These are phyloP conservation scores for Semnornis frantzii DNA, from an alignment of 2,113 vertebrate genomes.

Conservation along the genomic window DNA sequence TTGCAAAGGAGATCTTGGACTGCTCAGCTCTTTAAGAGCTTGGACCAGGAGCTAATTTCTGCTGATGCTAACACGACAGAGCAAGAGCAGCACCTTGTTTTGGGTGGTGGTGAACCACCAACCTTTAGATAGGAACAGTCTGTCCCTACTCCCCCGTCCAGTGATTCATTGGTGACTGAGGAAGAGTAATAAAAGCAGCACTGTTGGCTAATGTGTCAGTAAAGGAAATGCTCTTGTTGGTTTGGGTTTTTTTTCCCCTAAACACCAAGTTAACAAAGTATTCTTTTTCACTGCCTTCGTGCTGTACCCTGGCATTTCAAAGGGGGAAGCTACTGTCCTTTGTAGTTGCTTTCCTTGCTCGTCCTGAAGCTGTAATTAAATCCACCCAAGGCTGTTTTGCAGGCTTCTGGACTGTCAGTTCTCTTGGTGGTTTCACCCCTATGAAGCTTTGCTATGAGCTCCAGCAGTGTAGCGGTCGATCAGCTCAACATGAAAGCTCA, in stretches of 20 bases:
- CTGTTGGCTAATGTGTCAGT: conserved; percentile 30
- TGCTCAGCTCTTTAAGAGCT: neutral
- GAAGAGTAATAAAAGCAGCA: conserved; percentile 1
- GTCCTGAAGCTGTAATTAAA: neutral
- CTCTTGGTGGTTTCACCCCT: rapidly evolving
- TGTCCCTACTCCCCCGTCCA: neutral
- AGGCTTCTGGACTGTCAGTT: neutral
- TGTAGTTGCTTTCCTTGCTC: neutral
- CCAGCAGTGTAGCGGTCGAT: neutral
- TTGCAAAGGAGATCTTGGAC: neutral
- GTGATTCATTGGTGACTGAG: neutral
- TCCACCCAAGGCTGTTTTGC: neutral
- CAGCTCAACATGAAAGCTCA: too few relatives aligned
- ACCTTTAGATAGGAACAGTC: neutral
- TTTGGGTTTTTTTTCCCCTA: conserved; percentile 7
- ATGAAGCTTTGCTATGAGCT: neutral
- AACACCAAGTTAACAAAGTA: neutral
- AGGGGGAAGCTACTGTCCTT: neutral
- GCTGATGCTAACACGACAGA: rapidly evolving
- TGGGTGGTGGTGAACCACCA: neutral
- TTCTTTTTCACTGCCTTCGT: neutral
- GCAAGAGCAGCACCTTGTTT: neutral
- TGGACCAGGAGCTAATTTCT: neutral
- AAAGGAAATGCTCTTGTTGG: neutral
- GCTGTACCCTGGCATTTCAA: neutral